A percentile compares a stretch with the other conserved stretches of the same genome.
These are phyloP conservation scores for Tinea pellionella DNA, from an alignment of 2,888 invertebrate species.

Conservation along the genomic window DNA sequence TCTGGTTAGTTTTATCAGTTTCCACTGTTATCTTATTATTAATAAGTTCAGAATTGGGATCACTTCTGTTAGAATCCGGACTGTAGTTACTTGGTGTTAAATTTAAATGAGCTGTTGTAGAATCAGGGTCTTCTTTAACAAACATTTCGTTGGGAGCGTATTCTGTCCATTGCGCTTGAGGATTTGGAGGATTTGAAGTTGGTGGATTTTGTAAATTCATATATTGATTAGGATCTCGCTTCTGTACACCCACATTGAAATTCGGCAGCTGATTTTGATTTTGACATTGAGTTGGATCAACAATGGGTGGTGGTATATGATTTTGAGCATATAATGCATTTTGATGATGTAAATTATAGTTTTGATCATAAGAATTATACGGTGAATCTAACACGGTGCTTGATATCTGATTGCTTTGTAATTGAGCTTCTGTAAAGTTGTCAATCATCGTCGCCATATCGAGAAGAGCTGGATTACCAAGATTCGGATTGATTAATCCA, in stretches of 20 bases:
- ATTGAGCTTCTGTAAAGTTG: slow-evolving; percentile 79
- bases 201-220: slow-evolving; percentile 20
- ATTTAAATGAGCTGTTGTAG: slow-evolving; percentile 73
- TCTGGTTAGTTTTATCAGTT: slow-evolving; percentile 38
- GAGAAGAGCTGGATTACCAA: slow-evolving; percentile 69
- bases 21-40: slow-evolving; percentile 35
- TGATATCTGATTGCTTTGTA: slow-evolving; percentile 87
- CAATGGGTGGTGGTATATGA: slow-evolving; percentile 60
- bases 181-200: slow-evolving; percentile 27
- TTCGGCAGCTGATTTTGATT: slow-evolving; percentile 57
- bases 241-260: slow-evolving; percentile 50
- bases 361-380: slow-evolving; percentile 72
- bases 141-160: slow-evolving; percentile 55
- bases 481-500: slow-evolving; percentile 57
- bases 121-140: slow-evolving; percentile 80
- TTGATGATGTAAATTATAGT: slow-evolving; percentile 75
- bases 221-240: slow-evolving; percentile 33
- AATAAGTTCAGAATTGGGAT: slow-evolving; percentile 46
- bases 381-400: slow-evolving; percentile 84
- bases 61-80: slow-evolving; percentile 59
- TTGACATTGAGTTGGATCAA: slow-evolving; percentile 47
- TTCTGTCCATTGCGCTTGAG: slow-evolving; percentile 58
- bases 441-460: slow-evolving; percentile 84
- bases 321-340: slow-evolving; percentile 70
- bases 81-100: slow-evolving; percentile 59